These are phyloP conservation scores for Netelia melanura DNA, from an alignment of 2,888 invertebrate species.

Conservation along the genomic window DNA sequence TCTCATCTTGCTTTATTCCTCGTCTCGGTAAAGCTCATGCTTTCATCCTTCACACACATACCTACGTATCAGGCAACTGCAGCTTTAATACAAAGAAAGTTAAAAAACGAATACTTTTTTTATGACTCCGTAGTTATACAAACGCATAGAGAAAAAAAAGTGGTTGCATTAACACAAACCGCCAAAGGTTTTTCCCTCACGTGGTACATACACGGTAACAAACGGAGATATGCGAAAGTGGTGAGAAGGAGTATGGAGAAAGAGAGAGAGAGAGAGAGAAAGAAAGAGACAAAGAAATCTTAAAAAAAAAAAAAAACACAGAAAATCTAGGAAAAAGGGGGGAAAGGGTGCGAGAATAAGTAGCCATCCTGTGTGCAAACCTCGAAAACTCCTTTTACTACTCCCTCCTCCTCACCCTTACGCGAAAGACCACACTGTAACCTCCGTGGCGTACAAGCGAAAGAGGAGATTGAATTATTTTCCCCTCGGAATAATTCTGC, in stretches of 20 bases:
- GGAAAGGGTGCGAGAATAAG: conserved; percentile 50
- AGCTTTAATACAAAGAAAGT: conserved; percentile 11
- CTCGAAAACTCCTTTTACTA: conserved; percentile 25
- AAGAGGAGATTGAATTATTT: conserved; percentile 81
- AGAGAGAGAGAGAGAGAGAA: conserved; percentile 3
- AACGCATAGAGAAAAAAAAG: too few relatives aligned
- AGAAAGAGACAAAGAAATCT: background rate
- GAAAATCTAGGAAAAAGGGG: background rate
- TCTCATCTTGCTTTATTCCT: background rate
- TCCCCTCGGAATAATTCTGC: conserved; percentile 80
- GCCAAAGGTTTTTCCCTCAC: conserved; percentile 16
- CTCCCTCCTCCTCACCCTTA: conserved; percentile 25
- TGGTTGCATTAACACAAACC: background rate
- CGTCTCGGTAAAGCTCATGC: background rate
- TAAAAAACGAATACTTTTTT: background rate
- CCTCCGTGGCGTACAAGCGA: conserved; percentile 66
- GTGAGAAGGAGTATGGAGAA: conserved; percentile 22
- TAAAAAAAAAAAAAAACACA: background rate
- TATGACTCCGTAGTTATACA: background rate
- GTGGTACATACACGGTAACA: background rate
- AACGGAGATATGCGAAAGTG: conserved; percentile 30
- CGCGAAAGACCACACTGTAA: conserved; percentile 67
- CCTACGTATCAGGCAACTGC: background rate
- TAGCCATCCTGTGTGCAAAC: conserved; percentile 33
- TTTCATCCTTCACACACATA: background rate